Evolutionary conservation across 1,140 invertebrate species (phyloP).

Genomic region (Druon quercuslanigerum): DNA sequence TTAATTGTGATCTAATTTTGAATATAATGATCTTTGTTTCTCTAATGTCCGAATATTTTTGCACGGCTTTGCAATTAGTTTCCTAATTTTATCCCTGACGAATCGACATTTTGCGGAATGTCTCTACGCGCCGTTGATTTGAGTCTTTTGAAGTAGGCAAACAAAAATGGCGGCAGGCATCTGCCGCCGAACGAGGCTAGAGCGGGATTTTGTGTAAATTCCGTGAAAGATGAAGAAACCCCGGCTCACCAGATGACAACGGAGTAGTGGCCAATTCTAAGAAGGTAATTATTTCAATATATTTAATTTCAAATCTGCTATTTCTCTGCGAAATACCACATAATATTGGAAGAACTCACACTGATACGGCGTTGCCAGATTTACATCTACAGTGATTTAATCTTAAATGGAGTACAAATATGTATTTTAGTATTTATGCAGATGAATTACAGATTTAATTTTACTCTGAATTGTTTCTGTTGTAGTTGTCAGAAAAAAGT

Average conservation of each 20-base stretch:
- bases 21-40: neutral
- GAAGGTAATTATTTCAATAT: constrained; percentile 43
- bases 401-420: neutral
- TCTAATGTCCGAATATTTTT: neutral
- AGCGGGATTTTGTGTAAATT: constrained; percentile 33
- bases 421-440: neutral
- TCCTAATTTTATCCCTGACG: constrained; percentile 23
- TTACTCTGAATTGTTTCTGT: too few relatives aligned
- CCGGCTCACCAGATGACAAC: constrained; percentile 51
- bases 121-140: too few relatives aligned
- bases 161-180: constrained; percentile 57
- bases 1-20: neutral
- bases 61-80: neutral
- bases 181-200: constrained; percentile 31
- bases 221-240: constrained; percentile 50
- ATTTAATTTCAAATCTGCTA: neutral
- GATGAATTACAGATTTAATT: too few relatives aligned
- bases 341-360: neutral
- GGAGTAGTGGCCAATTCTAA: constrained; percentile 50
- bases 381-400: neutral
- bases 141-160: neutral
- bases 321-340: neutral
- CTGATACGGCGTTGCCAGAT: neutral
- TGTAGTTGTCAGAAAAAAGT: too few relatives aligned
- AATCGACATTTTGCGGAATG: constrained; percentile 20